phyloP scores from a whole-genome alignment of 2,888 invertebrate genomes.

The Biston betularia region DNA sequence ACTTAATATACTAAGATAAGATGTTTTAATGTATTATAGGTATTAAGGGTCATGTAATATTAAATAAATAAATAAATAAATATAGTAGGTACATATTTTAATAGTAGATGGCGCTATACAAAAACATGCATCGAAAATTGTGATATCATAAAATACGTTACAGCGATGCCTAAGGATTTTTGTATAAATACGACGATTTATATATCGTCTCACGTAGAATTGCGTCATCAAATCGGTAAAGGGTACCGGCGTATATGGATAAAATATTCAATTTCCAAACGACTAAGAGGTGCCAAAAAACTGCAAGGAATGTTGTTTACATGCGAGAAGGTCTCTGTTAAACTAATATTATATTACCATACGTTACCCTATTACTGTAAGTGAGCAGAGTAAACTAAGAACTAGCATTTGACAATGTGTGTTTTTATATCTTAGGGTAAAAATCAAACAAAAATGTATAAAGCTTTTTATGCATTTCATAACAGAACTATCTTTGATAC shows the following conservation, averaged over 20 bases:
- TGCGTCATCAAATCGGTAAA: slow-evolving; percentile 62
- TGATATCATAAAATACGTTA: slow-evolving; percentile 15
- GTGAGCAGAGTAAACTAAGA: no score
- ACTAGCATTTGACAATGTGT: not conserved
- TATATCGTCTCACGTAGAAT: slow-evolving; percentile 61
- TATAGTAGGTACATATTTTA: no score
- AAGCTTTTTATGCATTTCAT: not conserved
- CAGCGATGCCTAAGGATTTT: slow-evolving; percentile 8
- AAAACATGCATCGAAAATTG: slow-evolving; percentile 13
- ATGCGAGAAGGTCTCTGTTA: slow-evolving; percentile 24
- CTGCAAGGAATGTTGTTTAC: slow-evolving; percentile 72
- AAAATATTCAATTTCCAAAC: slow-evolving; percentile 62
- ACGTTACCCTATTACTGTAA: not conserved
- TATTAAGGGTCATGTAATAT: no score
- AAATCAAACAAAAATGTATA: no score
- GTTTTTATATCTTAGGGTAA: no score
- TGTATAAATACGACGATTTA: slow-evolving; percentile 32
- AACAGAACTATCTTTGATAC: no score
- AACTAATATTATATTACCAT: slow-evolving; percentile 2
- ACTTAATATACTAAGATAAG: no score
- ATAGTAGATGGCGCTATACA: no score
- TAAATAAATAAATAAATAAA: no score
- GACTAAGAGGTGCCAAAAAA: slow-evolving; percentile 67
- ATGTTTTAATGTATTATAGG: no score
- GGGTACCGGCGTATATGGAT: slow-evolving; percentile 48